Conservation (phyloP, 2,888 invertebrate species). For the Pantelozetes paolii region DNA sequence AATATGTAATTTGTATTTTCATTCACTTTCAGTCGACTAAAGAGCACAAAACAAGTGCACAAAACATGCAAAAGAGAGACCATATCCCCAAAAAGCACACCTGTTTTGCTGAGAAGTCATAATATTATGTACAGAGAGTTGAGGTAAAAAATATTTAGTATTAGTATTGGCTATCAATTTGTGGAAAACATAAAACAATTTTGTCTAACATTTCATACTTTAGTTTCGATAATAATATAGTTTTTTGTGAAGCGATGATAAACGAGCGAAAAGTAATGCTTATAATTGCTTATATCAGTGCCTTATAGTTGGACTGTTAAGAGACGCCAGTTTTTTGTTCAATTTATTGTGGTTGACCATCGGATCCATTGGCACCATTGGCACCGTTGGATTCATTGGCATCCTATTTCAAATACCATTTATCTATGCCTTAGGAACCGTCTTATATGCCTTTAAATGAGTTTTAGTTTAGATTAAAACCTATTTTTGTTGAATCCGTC, state of each 20-base stretch:
- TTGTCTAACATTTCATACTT: not conserved
- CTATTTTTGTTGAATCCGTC: not conserved
- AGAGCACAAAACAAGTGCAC: no score
- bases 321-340: constrained; percentile 30
- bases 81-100: no score
- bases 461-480: not conserved
- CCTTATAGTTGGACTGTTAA: not conserved
- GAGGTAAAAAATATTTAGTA: not conserved
- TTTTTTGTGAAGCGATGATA: constrained; percentile 32
- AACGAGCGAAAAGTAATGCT: not conserved
- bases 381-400: not conserved
- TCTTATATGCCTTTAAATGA: not conserved
- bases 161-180: not conserved
- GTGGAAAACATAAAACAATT: not conserved
- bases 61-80: no score
- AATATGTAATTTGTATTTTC: no score
- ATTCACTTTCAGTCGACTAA: no score
- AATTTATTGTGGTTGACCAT: constrained; percentile 30
- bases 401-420: not conserved
- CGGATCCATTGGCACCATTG: not conserved
- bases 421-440: not conserved
- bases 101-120: no score
- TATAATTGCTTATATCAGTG: constrained; percentile 26
- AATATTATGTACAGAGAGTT: no score
- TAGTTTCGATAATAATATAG: constrained; percentile 30